Evolutionary conservation across 1,140 invertebrate genomes (phyloP).

Genomic region (Diuraphis noxia): DNA sequence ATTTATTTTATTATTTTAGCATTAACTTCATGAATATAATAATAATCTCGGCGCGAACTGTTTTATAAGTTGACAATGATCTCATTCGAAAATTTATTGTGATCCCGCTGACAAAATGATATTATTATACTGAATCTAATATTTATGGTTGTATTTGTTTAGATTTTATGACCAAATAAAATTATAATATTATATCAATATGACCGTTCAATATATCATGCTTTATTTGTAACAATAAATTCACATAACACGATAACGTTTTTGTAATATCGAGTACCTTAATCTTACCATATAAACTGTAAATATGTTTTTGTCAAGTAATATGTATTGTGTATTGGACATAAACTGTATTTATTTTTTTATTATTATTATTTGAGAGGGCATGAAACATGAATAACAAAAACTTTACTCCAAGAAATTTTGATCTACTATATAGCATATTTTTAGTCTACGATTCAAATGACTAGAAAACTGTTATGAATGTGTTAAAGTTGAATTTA

Average conservation of each 20-base stretch:
- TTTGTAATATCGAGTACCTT: background rate
- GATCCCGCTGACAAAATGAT: background rate
- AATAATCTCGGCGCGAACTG: background rate
- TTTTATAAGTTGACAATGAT: slow-evolving; percentile 5
- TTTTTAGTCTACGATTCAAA: background rate
- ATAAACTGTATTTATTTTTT: background rate
- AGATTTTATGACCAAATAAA: background rate
- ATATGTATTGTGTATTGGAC: background rate
- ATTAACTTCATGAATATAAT: background rate
- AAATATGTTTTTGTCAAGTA: background rate
- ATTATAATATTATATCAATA: background rate
- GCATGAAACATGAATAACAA: background rate
- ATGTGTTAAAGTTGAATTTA: background rate
- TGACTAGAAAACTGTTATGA: background rate
- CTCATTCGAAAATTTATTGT: background rate
- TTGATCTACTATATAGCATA: background rate
- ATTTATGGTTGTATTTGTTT: background rate
- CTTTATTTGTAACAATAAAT: background rate
- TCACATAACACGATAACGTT: background rate
- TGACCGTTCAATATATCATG: background rate
- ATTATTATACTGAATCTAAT: background rate
- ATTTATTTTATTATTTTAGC: background rate
- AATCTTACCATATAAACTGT: background rate
- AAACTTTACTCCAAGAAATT: background rate
- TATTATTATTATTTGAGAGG: too few relatives aligned